Base-by-base conservation (phyloP, 2,113 vertebrate species). In the Rutilus rutilus region DNA sequence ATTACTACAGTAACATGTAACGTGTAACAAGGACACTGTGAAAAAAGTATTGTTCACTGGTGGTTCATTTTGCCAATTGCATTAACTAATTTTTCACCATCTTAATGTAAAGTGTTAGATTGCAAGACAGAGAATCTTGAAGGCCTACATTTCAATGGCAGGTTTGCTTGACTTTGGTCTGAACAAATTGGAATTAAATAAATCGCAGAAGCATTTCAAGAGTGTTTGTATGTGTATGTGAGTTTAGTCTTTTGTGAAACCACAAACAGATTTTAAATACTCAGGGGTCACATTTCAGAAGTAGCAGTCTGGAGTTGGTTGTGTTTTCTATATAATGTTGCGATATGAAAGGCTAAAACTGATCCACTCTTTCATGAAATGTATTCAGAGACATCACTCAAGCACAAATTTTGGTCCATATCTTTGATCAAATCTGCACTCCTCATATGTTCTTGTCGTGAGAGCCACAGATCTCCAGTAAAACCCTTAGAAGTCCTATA, bases 311-410 rank as follows among this genome's bases (percentile, higher is more conserved):
- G 60, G 60, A 62, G 60, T 62, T 62, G 60, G 11, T 27, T 62
- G n/a, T 62, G 60, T 62, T 62, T 25, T 62, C 60, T 12, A 25
- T 25, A 5, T 62, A 12, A 62, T 47, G 17, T 27, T 76, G 45
- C 19, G 21, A 54, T 21, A 77, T 77, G 17, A 57, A 77, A 77
- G 50, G 17, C 50, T 54, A 21, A 77, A 50, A 52, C 45, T 76
- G 45, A 76, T 76, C 17, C n/a, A 62, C 60, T 27, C 60, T 76
- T 50, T 75, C 12, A 75, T 50, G 21, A 75, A 54, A 36, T 39
- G 4, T 12, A 14, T n/a, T 36, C 54, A 79, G 19, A 62, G 62
- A 62, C 57, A 42, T 79, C 57, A 60, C 33, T 79, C 33, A 79
- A 15, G 23, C 3, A 33, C 0, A 4, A 9, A 42, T 60, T 60